Evolutionary conservation across 2,888 invertebrate genomes (phyloP).

Genomic region (Dolichopus griseipennis): DNA sequence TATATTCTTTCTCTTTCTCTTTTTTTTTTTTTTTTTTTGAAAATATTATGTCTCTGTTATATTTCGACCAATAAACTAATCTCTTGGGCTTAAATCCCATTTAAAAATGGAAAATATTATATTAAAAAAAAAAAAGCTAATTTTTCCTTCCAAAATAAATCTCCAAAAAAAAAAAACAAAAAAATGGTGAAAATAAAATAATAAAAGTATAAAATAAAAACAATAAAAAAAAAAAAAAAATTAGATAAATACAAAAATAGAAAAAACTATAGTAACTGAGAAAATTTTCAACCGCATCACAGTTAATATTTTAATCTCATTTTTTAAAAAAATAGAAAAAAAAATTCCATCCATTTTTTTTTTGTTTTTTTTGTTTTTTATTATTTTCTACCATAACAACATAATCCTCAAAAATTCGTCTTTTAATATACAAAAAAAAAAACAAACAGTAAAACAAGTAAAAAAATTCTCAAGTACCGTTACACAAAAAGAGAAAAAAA

Average conservation of each 20-base stretch:
- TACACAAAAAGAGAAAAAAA: too few species aligned
- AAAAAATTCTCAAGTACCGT: too few species aligned
- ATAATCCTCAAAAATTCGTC: slow-evolving; percentile 6
- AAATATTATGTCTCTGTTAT: slow-evolving; percentile 6
- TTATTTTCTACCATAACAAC: background rate
- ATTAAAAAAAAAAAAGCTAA: background rate
- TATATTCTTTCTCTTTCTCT: background rate
- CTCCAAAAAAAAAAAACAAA: background rate
- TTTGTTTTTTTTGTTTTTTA: too few species aligned
- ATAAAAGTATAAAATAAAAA: too few species aligned
- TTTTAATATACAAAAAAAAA: background rate
- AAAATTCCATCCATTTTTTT: background rate
- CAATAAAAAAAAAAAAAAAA: background rate
- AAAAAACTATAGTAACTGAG: background rate
- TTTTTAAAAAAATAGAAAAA: background rate
- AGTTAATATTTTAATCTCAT: slow-evolving; percentile 12
- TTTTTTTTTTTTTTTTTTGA: background rate
- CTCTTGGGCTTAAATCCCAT: slow-evolving; percentile 3
- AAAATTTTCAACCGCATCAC: slow-evolving; percentile 13
- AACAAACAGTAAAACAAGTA: background rate
- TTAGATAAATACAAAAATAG: background rate
- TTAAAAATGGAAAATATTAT: background rate
- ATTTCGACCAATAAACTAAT: slow-evolving; percentile 6
- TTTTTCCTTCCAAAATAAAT: background rate
- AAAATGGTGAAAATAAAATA: background rate